Conservation (phyloP, 2,888 invertebrate genomes). For the Idaea straminata region DNA sequence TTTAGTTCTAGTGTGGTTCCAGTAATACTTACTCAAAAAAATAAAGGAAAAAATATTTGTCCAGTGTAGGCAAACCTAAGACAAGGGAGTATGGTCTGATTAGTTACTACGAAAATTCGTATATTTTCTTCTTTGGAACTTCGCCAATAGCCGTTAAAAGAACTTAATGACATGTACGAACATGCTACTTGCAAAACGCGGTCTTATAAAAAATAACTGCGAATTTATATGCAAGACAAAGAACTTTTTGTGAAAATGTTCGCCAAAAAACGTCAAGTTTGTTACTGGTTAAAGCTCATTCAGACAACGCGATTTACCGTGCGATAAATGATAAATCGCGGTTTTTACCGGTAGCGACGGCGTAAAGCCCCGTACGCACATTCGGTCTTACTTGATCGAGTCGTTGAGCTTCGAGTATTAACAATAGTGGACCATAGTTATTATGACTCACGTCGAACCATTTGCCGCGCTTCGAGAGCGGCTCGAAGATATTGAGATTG, state of each 20-base stretch:
- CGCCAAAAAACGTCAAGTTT: background rate
- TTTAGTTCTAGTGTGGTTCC: background rate
- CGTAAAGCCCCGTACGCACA: too few relatives aligned
- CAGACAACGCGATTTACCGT: background rate
- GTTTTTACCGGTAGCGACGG: too few relatives aligned
- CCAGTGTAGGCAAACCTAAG: conserved; percentile 22
- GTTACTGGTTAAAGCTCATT: background rate
- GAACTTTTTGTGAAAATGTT: background rate
- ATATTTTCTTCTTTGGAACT: conserved; percentile 40
- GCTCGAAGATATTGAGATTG: too few relatives aligned
- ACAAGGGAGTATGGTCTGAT: conserved; percentile 48
- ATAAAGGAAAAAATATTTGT: background rate
- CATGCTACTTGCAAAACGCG: conserved; percentile 39
- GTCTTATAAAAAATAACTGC: conserved; percentile 30
- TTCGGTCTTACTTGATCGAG: too few relatives aligned
- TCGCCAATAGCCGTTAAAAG: conserved; percentile 49
- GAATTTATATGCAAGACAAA: conserved; percentile 8
- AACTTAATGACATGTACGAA: conserved; percentile 44
- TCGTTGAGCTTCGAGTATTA: too few relatives aligned
- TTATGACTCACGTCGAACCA: too few relatives aligned
- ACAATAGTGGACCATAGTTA: too few relatives aligned
- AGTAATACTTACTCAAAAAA: background rate
- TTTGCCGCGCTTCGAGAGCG: too few relatives aligned
- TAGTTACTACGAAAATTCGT: conserved; percentile 56
- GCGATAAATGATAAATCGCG: too few relatives aligned